phyloP scores from a whole-genome alignment of 1,140 invertebrate species.

The Eufriesea mexicana region DNA sequence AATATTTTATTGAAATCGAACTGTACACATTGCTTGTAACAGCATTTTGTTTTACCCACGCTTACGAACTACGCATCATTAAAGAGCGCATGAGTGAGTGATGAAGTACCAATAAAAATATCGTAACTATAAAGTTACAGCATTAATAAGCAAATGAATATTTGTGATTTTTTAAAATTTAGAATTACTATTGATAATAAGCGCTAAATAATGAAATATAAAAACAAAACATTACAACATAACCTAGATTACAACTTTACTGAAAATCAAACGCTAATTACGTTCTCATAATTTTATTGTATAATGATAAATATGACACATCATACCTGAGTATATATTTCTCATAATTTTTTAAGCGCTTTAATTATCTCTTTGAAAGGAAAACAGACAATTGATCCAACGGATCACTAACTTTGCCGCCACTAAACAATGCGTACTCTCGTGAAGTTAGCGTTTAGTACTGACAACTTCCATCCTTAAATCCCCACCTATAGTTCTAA shows the following conservation, averaged over 20 bases:
- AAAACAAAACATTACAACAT: not conserved
- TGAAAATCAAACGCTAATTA: not conserved
- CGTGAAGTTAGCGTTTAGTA: not conserved
- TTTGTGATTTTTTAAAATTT: not conserved
- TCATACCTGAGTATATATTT: not conserved
- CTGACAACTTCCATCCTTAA: not conserved
- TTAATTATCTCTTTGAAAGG: not conserved
- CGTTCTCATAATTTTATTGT: too few species aligned
- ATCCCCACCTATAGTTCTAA: not conserved
- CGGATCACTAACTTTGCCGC: constrained; percentile 7
- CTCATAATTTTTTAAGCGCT: not conserved
- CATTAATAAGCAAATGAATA: not conserved
- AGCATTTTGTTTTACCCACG: not conserved
- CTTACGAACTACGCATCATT: too few species aligned
- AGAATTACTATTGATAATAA: too few species aligned
- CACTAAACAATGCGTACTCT: not conserved
- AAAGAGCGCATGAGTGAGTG: not conserved
- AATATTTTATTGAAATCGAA: not conserved
- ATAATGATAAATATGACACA: not conserved
- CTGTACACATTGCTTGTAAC: not conserved
- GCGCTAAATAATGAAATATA: too few species aligned
- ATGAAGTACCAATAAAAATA: not conserved
- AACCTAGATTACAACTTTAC: constrained; percentile 1
- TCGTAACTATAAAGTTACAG: too few species aligned
- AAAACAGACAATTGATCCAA: not conserved